Percentiles rank a stretch among this genome's conserved stretches.
Conservation (phyloP, 2,797 vertebrate genomes). For the Discoglossus pictus region DNA sequence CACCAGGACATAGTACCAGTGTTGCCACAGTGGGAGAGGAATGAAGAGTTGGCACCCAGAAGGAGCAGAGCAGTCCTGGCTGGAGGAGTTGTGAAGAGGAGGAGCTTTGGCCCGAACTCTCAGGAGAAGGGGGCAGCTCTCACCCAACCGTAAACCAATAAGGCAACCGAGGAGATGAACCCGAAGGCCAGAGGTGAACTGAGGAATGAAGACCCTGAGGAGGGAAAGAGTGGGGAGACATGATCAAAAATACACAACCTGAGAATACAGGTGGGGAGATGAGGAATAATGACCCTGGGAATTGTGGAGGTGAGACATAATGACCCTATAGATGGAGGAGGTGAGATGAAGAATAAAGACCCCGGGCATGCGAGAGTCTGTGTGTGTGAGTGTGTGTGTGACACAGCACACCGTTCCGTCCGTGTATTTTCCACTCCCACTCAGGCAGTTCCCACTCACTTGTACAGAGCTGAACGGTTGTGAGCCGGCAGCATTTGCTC, state of each 20-base stretch:
- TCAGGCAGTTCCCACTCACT: too few species aligned
- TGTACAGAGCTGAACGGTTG: conserved; percentile 92
- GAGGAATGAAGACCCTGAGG: conserved; percentile 92
- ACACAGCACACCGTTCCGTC: too few species aligned
- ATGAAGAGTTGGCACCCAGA: conserved; percentile 81
- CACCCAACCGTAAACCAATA: conserved; percentile 71
- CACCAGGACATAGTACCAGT: conserved; percentile 96
- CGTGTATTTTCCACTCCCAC: too few species aligned
- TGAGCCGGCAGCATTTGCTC: conserved; percentile 88
- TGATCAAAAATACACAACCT: too few species aligned
- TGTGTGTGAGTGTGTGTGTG: too few species aligned
- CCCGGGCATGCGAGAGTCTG: too few species aligned
- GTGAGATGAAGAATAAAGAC: not conserved
- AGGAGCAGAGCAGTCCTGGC: conserved; percentile 82
- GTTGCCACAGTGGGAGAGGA: conserved; percentile 87
- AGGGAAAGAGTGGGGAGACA: conserved; percentile 17
- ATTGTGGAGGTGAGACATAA: too few species aligned
- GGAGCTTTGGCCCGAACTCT: conserved; percentile 90
- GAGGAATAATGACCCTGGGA: not conserved
- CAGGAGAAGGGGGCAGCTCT: conserved; percentile 86
- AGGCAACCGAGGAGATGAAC: conserved; percentile 87
- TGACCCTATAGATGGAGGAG: too few species aligned
- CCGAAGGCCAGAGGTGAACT: conserved; percentile 86
- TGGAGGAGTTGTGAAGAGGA: conserved; percentile 92
- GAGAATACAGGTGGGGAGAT: not conserved